phyloP scores from a whole-genome alignment of 2,113 vertebrate species.

The Myrmecobius fasciatus region DNA sequence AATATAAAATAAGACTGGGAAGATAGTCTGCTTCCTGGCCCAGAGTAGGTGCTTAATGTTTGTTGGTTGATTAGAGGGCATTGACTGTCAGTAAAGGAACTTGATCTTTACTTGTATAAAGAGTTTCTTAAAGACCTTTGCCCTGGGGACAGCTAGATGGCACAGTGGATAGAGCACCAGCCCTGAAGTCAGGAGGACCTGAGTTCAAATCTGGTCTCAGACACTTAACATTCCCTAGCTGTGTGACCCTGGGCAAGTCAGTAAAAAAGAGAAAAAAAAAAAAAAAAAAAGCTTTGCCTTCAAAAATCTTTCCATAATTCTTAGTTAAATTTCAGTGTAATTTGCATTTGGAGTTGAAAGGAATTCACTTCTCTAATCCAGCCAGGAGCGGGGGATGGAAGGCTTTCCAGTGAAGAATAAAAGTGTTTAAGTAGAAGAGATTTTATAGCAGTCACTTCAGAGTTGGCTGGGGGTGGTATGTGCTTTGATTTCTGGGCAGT shows the following conservation, averaged over 20 bases:
- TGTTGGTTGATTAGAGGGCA: neutral
- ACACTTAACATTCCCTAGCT: too few species aligned
- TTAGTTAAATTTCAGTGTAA: neutral
- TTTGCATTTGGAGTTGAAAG: neutral
- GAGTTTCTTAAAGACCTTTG: neutral
- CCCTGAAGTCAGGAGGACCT: too few species aligned
- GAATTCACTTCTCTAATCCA: neutral
- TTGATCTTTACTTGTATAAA: neutral
- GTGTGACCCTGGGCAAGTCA: too few species aligned
- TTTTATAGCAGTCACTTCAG: neutral
- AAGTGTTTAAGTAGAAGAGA: neutral
- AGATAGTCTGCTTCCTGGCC: neutral
- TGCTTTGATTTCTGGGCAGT: neutral
- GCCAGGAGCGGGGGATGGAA: neutral
- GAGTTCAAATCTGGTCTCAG: too few species aligned
- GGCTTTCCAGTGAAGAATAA: neutral
- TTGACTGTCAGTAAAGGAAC: neutral
- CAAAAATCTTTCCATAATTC: neutral
- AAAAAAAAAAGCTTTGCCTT: too few species aligned
- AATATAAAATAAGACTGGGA: too few species aligned
- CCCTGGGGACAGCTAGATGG: too few species aligned
- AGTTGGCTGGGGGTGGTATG: neutral
- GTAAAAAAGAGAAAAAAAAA: too few species aligned
- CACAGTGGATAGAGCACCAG: too few species aligned
- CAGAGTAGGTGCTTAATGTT: neutral